Conservation (phyloP, 2,888 invertebrate genomes). For the Gryllus longicercus region DNA sequence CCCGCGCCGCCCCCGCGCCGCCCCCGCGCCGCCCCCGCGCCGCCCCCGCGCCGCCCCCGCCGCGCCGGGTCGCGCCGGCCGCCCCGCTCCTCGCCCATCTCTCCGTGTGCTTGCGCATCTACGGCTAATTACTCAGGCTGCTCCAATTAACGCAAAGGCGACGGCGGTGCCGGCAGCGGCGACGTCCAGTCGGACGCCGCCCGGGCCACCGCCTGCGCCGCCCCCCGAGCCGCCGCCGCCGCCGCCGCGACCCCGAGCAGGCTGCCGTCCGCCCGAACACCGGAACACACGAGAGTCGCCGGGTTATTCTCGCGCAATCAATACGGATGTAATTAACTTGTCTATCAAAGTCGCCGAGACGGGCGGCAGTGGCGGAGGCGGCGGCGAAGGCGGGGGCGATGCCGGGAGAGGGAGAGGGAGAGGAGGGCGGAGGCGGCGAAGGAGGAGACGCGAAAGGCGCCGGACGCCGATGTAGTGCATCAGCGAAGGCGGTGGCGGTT, state of each 20-base stretch:
- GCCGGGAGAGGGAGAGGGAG: neutral
- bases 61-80: no score
- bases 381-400: neutral
- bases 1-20: no score
- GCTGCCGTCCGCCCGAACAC: neutral
- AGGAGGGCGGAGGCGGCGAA: no score
- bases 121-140: neutral
- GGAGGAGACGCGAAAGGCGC: no score
- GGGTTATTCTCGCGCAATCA: slow-evolving; percentile 17
- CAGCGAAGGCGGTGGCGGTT: no score
- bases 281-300: slow-evolving; percentile 17
- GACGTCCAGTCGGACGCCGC: no score
- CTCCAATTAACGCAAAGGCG: slow-evolving; percentile 9
- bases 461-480: no score
- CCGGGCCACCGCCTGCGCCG: neutral
- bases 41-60: no score
- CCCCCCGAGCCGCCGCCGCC: neutral
- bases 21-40: no score
- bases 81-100: no score
- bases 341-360: neutral
- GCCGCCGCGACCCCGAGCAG: neutral
- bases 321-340: slow-evolving; percentile 17
- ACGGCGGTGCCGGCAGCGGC: neutral
- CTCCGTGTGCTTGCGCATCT: no score
- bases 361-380: neutral